A percentile compares a stretch with the other conserved stretches of the same genome.
Conservation (phyloP, 2,797 vertebrate genomes). For the Taenioides sp. region DNA sequence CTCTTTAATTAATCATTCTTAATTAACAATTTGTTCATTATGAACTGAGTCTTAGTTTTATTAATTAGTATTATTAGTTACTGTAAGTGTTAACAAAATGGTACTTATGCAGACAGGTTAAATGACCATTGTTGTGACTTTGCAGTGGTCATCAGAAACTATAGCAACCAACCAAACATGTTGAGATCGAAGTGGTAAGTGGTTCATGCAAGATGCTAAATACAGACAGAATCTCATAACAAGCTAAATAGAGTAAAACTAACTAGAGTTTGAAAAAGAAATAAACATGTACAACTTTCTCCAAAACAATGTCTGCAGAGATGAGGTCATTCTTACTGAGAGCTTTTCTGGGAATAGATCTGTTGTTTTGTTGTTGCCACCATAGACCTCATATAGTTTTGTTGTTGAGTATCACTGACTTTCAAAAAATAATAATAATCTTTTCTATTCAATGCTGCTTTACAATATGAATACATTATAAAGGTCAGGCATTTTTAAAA, state of each 20-base stretch:
- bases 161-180: neutral
- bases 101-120: neutral
- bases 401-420: neutral
- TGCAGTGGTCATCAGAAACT: neutral
- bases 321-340: constrained; percentile 2
- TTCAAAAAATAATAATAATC: neutral
- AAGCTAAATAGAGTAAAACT: neutral
- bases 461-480: neutral
- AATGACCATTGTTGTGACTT: neutral
- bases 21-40: no score
- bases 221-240: neutral
- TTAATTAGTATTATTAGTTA: no score
- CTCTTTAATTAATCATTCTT: no score
- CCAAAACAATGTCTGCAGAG: constrained; percentile 6
- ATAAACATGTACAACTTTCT: constrained; percentile 7
- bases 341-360: constrained; percentile 8
- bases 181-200: neutral
- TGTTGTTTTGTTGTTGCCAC: constrained; percentile 1
- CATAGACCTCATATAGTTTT: neutral
- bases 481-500: no score
- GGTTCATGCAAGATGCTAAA: neutral
- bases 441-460: neutral
- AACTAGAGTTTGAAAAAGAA: neutral
- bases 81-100: neutral
- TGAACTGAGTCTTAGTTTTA: no score